Evolutionary conservation across 1,140 invertebrate genomes (phyloP).

Genomic region (Bombus balteatus): DNA sequence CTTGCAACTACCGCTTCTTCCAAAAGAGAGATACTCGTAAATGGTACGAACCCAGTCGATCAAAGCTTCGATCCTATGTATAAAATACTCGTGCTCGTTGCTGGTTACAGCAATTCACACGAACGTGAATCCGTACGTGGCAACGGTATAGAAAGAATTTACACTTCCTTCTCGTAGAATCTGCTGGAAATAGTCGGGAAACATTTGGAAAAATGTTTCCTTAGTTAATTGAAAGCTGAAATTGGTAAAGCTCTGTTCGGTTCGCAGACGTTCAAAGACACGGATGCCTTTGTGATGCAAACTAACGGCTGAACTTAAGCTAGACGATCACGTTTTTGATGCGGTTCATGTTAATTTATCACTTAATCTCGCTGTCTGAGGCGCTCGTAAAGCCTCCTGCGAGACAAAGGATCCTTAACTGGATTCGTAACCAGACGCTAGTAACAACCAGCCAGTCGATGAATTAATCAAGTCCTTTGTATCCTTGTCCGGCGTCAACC

Average conservation of each 20-base stretch:
- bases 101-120: too few species aligned
- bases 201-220: not conserved
- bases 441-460: not conserved
- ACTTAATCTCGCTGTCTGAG: constrained; percentile 25
- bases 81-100: too few species aligned
- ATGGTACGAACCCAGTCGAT: too few species aligned
- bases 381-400: not conserved
- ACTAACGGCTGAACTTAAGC: constrained; percentile 2
- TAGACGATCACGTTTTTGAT: constrained; percentile 16
- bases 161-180: not conserved
- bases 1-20: too few species aligned
- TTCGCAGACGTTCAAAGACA: not conserved
- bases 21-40: too few species aligned
- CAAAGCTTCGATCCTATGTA: too few species aligned
- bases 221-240: not conserved
- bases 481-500: not conserved
- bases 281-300: constrained; percentile 21
- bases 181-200: not conserved
- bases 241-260: not conserved
- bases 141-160: too few species aligned
- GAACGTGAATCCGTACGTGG: too few species aligned
- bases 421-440: constrained; percentile 15
- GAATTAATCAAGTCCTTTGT: constrained; percentile 18
- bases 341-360: constrained; percentile 25
- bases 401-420: constrained; percentile 20